Conservation (phyloP, 2,888 invertebrate genomes). For the Drosophila parthenogenetica region DNA sequence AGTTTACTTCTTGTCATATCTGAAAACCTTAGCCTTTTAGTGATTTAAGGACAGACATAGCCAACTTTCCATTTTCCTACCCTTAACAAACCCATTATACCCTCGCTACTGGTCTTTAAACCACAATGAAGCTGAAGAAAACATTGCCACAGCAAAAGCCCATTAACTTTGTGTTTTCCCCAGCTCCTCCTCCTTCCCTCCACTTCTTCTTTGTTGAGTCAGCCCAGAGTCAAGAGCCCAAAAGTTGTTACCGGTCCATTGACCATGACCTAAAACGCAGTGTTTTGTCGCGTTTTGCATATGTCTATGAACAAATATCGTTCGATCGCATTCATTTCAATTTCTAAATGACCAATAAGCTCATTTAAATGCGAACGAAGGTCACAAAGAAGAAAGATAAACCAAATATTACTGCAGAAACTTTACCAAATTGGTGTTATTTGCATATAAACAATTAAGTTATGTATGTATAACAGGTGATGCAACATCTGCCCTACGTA, state of each 20-base stretch:
- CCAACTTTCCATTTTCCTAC: no score
- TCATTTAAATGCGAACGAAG: slow-evolving; percentile 54
- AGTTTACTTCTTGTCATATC: no score
- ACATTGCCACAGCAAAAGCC: slow-evolving; percentile 43
- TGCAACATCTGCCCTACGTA: slow-evolving; percentile 9
- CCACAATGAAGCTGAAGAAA: slow-evolving; percentile 31
- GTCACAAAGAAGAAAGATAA: slow-evolving; percentile 62
- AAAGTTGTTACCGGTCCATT: slow-evolving; percentile 65
- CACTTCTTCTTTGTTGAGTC: background rate
- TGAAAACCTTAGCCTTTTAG: no score
- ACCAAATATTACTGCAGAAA: slow-evolving; percentile 36
- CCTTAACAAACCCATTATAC: background rate
- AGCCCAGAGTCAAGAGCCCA: background rate
- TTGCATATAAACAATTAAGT: slow-evolving; percentile 8
- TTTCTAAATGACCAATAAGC: slow-evolving; percentile 61
- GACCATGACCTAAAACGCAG: slow-evolving; percentile 74
- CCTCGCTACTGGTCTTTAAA: background rate
- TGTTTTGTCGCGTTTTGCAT: slow-evolving; percentile 62
- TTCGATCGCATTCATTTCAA: slow-evolving; percentile 55
- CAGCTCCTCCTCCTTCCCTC: background rate
- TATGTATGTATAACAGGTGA: slow-evolving; percentile 11
- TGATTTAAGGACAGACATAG: no score
- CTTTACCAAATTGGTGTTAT: slow-evolving; percentile 30
- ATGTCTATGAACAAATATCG: slow-evolving; percentile 48
- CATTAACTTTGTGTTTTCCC: slow-evolving; percentile 10